Evolutionary conservation across 2,797 vertebrate species (phyloP).

Genomic region (Ceryle rudis): DNA sequence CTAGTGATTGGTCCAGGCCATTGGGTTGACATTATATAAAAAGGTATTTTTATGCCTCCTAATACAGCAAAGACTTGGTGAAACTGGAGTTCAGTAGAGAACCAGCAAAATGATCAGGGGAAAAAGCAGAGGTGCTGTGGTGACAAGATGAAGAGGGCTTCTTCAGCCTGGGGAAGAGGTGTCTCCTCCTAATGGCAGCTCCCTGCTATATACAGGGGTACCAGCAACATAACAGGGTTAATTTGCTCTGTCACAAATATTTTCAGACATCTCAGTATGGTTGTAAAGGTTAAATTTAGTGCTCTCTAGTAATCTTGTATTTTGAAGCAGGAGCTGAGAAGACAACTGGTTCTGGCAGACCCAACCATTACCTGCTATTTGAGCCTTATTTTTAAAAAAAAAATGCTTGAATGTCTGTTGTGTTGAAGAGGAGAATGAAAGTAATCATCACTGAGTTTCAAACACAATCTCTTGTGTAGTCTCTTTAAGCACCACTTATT

Average conservation of each 20-base stretch:
- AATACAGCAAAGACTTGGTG: not conserved
- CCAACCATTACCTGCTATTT: not conserved
- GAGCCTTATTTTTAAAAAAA: not conserved
- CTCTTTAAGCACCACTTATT: constrained; percentile 10
- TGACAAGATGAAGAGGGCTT: not conserved
- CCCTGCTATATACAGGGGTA: not conserved
- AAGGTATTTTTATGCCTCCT: not conserved
- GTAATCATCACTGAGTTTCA: not conserved
- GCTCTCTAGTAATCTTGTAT: not conserved
- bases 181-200: not conserved
- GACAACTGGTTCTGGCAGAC: not conserved
- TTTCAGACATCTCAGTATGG: not conserved
- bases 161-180: too few relatives aligned
- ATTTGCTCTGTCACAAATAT: not conserved
- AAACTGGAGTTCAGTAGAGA: not conserved
- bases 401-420: not conserved
- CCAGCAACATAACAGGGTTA: not conserved
- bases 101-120: too few relatives aligned
- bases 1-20: fast-evolving
- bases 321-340: not conserved
- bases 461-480: not conserved
- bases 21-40: not conserved
- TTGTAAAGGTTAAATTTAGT: not conserved
- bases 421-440: not conserved
- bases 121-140: not conserved